Base-by-base conservation (phyloP, 1,140 invertebrate species). In the Bombyx mandarina region DNA sequence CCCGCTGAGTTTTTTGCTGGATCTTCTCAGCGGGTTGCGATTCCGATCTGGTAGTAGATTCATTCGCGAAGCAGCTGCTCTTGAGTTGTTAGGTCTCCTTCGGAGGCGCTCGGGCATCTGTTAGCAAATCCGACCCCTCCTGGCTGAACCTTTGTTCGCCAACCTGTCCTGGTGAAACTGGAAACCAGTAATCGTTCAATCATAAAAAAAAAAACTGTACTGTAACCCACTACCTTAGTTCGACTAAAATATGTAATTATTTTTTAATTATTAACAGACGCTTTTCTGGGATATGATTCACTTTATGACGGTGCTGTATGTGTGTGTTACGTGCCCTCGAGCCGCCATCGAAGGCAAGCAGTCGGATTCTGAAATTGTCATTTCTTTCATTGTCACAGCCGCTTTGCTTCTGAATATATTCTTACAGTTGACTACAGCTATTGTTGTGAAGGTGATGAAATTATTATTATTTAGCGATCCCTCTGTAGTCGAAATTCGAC, bases 371-470 rank as follows among this genome's bases (percentile, higher is more conserved):
- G 70, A 77, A 50, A 71, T 54, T 42, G 73, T 82, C 1, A 12
- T 81, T 44, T 67, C 55, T 7, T 73, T 69, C 2, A 69, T 86
- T 10, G 66, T 84, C 7, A 67, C 70, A 35, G 60, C 71, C 6
- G 72, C 69, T 6, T 63, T 84, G 45, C 56, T 86, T 42, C 49
- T 86, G 3, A 79, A 83, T 56, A 77, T 86, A 43, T 86, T 83
- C 54, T 69, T 79, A 57, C 81, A 84, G 43, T 70, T 86, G 9
- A 86, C 80, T 48, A 86, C 83, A 6, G 79, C 80, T 49, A 74
- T 82, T 18, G 62, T 76, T 57, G 61, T 71, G 6, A 83, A 86
- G 70, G 83, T 86, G 12, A 45, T 12, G 12, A 35, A 35, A 35
- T 35, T 35, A 5, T 35, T 35, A 35, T 35, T 35, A 35, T 35